Evolutionary conservation across 1,140 invertebrate species (phyloP).

Genomic region (Scaptomyza montana): DNA sequence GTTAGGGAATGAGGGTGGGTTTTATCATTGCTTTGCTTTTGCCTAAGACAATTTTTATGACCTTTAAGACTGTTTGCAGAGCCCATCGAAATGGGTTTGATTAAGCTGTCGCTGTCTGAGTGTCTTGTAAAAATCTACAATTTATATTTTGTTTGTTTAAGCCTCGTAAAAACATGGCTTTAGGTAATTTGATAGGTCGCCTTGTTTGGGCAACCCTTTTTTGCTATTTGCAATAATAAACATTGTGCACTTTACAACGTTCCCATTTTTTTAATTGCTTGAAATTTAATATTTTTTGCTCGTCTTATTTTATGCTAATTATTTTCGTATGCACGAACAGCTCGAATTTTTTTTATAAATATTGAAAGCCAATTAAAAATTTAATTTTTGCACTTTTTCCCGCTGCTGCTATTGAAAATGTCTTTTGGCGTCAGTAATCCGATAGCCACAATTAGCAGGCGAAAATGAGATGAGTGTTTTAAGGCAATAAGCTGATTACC

Average conservation of each 20-base stretch:
- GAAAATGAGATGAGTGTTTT: slow-evolving; percentile 39
- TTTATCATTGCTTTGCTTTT: slow-evolving; percentile 40
- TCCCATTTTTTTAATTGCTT: slow-evolving; percentile 73
- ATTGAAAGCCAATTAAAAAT: slow-evolving; percentile 78
- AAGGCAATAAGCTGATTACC: slow-evolving; percentile 64
- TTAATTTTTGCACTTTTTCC: slow-evolving; percentile 67
- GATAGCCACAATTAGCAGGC: slow-evolving; percentile 70
- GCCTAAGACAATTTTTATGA: slow-evolving; percentile 78
- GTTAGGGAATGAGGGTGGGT: slow-evolving; percentile 11
- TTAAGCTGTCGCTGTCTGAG: slow-evolving; percentile 57
- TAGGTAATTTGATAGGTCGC: slow-evolving; percentile 59
- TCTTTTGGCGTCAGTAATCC: slow-evolving; percentile 71
- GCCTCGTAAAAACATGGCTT: slow-evolving; percentile 54
- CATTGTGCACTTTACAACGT: slow-evolving; percentile 59
- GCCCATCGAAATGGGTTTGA: slow-evolving; percentile 67
- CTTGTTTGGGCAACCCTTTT: slow-evolving; percentile 55
- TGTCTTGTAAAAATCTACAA: slow-evolving; percentile 64
- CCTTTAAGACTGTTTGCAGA: slow-evolving; percentile 75
- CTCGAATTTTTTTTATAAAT: slow-evolving; percentile 39
- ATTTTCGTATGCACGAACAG: slow-evolving; percentile 68
- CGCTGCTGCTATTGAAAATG: slow-evolving; percentile 61
- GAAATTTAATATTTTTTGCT: slow-evolving; percentile 77
- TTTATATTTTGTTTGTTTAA: slow-evolving; percentile 73
- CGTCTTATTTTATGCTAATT: slow-evolving; percentile 74
- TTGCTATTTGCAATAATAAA: slow-evolving; percentile 31